Percentiles rank a stretch among this genome's conserved stretches.
phyloP scores from a whole-genome alignment of 1,140 invertebrate species.

The Drosophila orena region DNA sequence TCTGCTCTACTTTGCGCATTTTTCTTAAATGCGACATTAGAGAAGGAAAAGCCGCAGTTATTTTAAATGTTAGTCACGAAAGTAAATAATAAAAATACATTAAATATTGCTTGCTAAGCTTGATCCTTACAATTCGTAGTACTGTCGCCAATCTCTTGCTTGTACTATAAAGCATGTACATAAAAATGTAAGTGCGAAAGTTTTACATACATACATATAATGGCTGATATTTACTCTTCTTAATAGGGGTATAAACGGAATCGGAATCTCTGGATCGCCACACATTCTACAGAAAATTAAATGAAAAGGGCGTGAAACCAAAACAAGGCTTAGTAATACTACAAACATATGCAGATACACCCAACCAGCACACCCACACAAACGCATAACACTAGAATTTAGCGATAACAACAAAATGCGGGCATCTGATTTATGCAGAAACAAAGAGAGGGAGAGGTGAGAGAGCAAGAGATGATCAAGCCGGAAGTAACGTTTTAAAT shows the following conservation, averaged over 20 bases:
- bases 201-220: no score
- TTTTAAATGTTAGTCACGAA: no score
- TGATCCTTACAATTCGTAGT: no score
- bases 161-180: not conserved
- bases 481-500: conserved; percentile 47
- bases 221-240: not conserved
- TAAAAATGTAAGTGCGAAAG: conserved; percentile 6
- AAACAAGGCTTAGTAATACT: conserved; percentile 31
- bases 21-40: conserved; percentile 22
- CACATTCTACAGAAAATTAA: conserved; percentile 22
- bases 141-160: no score
- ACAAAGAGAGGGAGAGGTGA: not conserved
- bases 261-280: conserved; percentile 4
- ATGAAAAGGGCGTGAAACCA: conserved; percentile 31
- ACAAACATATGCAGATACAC: not conserved
- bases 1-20: conserved; percentile 23
- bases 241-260: conserved; percentile 2
- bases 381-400: conserved; percentile 13
- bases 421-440: conserved; percentile 36
- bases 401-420: conserved; percentile 44
- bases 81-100: no score
- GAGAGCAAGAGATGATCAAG: conserved; percentile 24
- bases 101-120: no score
- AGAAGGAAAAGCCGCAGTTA: not conserved
- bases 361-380: not conserved